Percentiles rank a stretch among this genome's conserved stretches.
Conservation (phyloP, 2,797 vertebrate species). For the Rallus crepitans region DNA sequence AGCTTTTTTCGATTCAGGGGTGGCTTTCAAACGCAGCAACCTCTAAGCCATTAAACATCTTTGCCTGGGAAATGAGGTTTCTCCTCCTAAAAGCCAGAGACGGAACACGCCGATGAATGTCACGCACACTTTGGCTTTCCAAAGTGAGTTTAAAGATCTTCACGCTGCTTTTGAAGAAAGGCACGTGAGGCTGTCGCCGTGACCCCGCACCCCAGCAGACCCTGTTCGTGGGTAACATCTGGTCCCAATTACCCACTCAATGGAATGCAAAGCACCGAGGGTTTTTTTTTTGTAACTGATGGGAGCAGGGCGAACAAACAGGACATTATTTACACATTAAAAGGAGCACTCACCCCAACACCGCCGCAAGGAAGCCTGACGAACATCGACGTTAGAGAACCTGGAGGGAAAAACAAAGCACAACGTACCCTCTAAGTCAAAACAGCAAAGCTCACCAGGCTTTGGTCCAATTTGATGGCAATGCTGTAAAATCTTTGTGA, state of each 20-base stretch:
- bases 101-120: background rate
- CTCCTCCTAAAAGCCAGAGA: background rate
- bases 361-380: constrained; percentile 96
- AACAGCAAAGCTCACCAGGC: background rate
- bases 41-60: background rate
- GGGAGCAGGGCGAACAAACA: constrained; percentile 83
- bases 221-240: constrained; percentile 84
- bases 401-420: constrained; percentile 72
- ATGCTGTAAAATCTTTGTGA: background rate
- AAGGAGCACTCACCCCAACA: constrained; percentile 89
- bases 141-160: background rate
- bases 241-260: constrained; percentile 84
- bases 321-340: constrained; percentile 81
- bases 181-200: background rate
- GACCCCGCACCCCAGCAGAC: constrained; percentile 46
- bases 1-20: background rate
- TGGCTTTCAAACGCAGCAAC: background rate
- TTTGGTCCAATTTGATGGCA: background rate
- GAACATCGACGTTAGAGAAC: constrained; percentile 92
- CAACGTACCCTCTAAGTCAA: background rate
- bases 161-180: constrained; percentile 48
- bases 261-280: constrained; percentile 82
- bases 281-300: constrained; percentile 82
- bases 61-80: constrained; percentile 3
- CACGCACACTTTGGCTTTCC: background rate